phyloP scores from a whole-genome alignment of 1,140 invertebrate genomes.

The Bombus confusus region DNA sequence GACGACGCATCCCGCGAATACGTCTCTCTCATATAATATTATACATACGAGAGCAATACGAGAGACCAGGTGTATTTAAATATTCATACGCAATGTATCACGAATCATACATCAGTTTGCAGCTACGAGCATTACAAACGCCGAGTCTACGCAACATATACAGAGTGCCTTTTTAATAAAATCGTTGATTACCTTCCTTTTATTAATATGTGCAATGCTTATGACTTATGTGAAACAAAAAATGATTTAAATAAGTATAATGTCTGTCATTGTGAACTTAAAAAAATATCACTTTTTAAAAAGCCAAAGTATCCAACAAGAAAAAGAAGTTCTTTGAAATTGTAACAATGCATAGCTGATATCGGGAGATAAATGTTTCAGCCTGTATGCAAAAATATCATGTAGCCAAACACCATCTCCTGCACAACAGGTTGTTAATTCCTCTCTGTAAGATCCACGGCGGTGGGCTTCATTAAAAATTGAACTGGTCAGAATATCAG shows the following conservation, averaged over 20 bases:
- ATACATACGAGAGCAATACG: conserved; percentile 50
- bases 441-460: neutral
- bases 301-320: neutral
- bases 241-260: neutral
- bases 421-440: conserved; percentile 40
- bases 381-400: neutral
- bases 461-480: conserved; percentile 62
- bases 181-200: neutral
- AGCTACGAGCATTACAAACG: neutral
- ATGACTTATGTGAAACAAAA: neutral
- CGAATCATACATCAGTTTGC: conserved; percentile 17
- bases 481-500: conserved; percentile 49
- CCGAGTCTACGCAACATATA: neutral
- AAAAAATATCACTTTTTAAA: neutral
- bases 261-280: no score
- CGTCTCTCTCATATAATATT: conserved; percentile 35
- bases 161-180: conserved; percentile 1
- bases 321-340: neutral
- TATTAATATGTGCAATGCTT: neutral
- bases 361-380: conserved; percentile 13
- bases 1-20: conserved; percentile 33
- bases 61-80: conserved; percentile 53
- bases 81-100: conserved; percentile 66
- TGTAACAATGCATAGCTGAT: neutral
- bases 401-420: conserved; percentile 3